These are phyloP conservation scores for Phoronis australis DNA, from an alignment of 2,888 invertebrate species.

Conservation along the genomic window DNA sequence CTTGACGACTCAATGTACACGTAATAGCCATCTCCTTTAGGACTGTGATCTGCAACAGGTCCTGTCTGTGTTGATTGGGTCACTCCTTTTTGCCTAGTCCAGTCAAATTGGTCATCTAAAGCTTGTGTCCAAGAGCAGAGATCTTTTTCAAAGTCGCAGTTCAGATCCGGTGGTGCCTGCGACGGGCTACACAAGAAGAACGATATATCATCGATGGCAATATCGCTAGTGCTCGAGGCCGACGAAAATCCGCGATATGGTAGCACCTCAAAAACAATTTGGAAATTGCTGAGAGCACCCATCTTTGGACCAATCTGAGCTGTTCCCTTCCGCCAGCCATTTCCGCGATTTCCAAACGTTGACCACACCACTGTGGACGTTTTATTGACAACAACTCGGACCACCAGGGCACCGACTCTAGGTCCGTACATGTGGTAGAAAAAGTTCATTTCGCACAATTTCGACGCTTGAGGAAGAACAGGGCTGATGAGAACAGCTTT, in stretches of 20 bases:
- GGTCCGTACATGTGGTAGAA: constrained; percentile 14
- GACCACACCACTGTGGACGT: not conserved
- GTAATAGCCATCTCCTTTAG: constrained; percentile 23
- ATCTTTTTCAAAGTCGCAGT: constrained; percentile 36
- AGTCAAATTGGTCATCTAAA: constrained; percentile 34
- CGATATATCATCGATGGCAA: constrained; percentile 44
- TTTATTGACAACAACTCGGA: constrained; percentile 1
- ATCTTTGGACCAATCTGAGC: constrained; percentile 3
- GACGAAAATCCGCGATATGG: constrained; percentile 17
- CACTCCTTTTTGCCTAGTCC: constrained; percentile 28
- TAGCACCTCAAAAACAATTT: constrained; percentile 19
- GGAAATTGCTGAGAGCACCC: constrained; percentile 9
- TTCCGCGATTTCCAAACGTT: constrained; percentile 4
- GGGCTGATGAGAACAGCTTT: constrained; percentile 28
- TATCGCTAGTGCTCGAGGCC: constrained; percentile 22
- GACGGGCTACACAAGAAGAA: constrained; percentile 31
- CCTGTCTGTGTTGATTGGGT: constrained; percentile 35
- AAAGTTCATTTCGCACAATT: constrained; percentile 24
- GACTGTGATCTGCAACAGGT: constrained; percentile 33
- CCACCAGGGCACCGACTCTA: constrained; percentile 14
- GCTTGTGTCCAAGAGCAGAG: constrained; percentile 36
- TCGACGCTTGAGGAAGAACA: constrained; percentile 20
- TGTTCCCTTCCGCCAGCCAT: constrained; percentile 4
- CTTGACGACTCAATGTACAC: constrained; percentile 53
- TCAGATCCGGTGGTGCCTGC: constrained; percentile 22